phyloP scores from a whole-genome alignment of 2,888 invertebrate genomes.

The Dryadula phaetusa region DNA sequence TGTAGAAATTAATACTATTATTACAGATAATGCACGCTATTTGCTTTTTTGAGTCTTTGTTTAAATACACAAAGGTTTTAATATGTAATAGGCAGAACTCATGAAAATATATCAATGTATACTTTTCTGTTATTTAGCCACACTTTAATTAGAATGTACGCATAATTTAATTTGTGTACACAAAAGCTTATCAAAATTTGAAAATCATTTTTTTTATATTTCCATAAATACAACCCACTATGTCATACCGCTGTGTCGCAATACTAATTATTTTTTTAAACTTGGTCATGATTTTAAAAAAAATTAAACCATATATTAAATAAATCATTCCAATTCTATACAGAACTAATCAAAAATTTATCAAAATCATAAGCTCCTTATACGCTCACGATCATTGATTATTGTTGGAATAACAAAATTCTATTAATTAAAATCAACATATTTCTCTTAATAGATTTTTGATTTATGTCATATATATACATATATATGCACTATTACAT shows the following conservation, averaged over 20 bases:
- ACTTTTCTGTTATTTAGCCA: no score
- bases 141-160: no score
- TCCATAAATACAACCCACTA: no score
- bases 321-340: constrained; percentile 13
- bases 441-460: constrained; percentile 36
- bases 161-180: no score
- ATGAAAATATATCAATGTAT: no score
- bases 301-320: neutral
- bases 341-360: constrained; percentile 23
- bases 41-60: no score
- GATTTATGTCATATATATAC: constrained; percentile 31
- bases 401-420: constrained; percentile 25
- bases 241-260: no score
- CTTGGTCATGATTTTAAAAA: neutral
- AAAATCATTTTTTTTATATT: no score
- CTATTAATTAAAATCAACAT: constrained; percentile 34
- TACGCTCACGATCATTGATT: constrained; percentile 4
- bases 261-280: neutral
- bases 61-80: no score
- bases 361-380: constrained; percentile 18
- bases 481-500: constrained; percentile 28
- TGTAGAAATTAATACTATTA: neutral
- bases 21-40: no score
- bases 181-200: no score
- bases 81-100: no score